A percentile compares a stretch with the other conserved stretches of the same genome.
These are phyloP conservation scores for Zaprionus nigranus DNA, from an alignment of 1,140 invertebrate species.

Conservation along the genomic window DNA sequence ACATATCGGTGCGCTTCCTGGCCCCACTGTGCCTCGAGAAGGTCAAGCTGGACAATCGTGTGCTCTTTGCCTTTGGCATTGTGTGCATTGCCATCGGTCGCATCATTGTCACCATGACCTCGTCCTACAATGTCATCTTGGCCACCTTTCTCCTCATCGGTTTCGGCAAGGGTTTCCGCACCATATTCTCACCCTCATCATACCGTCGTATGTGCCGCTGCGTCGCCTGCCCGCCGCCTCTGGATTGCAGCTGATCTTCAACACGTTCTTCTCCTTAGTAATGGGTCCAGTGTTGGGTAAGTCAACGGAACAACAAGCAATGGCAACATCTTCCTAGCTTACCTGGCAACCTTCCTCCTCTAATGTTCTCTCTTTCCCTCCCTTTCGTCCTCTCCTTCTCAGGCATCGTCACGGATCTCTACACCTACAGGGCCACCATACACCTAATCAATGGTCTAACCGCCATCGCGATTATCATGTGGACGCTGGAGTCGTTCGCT, in stretches of 20 bases:
- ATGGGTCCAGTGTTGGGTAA: slow-evolving; percentile 88
- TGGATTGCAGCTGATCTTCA: slow-evolving; percentile 88
- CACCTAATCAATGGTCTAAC: slow-evolving; percentile 70
- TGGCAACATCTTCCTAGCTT: not conserved
- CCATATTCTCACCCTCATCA: slow-evolving; percentile 89
- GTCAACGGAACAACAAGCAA: not conserved
- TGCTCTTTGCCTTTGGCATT: slow-evolving; percentile 89
- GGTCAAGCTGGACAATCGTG: slow-evolving; percentile 87
- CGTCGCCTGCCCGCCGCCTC: slow-evolving; percentile 87
- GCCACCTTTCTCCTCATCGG: slow-evolving; percentile 85
- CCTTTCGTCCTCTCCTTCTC: not conserved
- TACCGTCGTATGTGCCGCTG: slow-evolving; percentile 88
- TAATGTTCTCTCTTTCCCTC: not conserved
- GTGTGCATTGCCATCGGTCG: slow-evolving; percentile 87
- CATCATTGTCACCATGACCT: slow-evolving; percentile 66
- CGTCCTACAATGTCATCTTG: slow-evolving; percentile 64
- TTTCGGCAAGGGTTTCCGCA: slow-evolving; percentile 88
- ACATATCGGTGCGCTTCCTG: slow-evolving; percentile 87
- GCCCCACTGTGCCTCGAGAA: slow-evolving; percentile 87
- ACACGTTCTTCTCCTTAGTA: slow-evolving; percentile 87
- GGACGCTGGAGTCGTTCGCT: slow-evolving; percentile 59
- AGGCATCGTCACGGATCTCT: slow-evolving; percentile 66
- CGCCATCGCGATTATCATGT: slow-evolving; percentile 58
- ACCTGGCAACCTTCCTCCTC: not conserved
- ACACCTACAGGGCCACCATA: slow-evolving; percentile 67